Evolutionary conservation across 1,140 invertebrate species (phyloP).

Genomic region (Spodoptera frugiperda): DNA sequence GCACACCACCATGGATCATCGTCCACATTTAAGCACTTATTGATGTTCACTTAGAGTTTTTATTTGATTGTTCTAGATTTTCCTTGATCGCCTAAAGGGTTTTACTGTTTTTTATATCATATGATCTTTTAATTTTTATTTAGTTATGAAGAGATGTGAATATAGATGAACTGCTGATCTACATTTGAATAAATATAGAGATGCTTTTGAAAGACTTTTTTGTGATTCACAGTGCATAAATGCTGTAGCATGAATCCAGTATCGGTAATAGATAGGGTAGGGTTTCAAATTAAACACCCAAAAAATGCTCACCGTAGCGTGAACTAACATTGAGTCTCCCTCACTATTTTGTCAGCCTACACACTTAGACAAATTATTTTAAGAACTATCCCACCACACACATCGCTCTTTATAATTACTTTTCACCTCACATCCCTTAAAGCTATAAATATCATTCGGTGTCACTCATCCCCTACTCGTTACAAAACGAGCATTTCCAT

Average conservation of each 20-base stretch:
- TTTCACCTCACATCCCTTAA: neutral
- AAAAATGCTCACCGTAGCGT: no score
- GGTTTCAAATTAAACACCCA: no score
- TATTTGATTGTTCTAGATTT: constrained; percentile 9
- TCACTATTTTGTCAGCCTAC: no score
- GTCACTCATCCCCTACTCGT: neutral
- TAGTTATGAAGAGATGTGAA: no score
- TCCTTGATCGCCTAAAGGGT: neutral
- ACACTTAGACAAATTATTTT: neutral
- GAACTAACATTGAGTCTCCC: no score
- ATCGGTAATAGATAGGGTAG: no score
- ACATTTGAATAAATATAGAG: no score
- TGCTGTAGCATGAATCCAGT: no score
- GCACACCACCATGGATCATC: constrained; percentile 51
- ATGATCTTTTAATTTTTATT: no score
- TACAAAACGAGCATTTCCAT: constrained; percentile 8
- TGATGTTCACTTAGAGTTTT: constrained; percentile 20
- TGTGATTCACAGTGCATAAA: neutral
- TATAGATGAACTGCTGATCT: no score
- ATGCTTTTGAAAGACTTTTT: neutral
- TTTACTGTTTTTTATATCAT: neutral
- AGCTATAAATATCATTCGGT: constrained; percentile 1
- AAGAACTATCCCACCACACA: neutral
- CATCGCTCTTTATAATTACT: neutral
- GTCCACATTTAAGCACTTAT: constrained; percentile 20